Evolutionary conservation across 1,140 invertebrate genomes (phyloP), one percentile per base, ranked within the genome.

Genomic region (Cydia pomonella): DNA sequence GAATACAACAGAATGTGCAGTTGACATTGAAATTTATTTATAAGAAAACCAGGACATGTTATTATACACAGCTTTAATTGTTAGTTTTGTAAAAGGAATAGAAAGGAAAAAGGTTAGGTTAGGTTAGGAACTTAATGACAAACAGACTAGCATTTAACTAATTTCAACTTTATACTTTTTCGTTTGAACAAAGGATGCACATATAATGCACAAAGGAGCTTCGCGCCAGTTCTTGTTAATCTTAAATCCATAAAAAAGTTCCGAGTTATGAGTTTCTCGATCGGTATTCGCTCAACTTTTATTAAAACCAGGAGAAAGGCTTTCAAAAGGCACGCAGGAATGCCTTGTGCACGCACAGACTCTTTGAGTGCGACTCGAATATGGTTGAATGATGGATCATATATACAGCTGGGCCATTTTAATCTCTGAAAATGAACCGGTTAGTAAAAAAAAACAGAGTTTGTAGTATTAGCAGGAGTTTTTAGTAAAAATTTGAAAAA

Each of bases 231-330:
- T 33, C 64, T 18, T 69, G 64, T 69, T 69, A 69, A 69, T 69
- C 64, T 29, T 69, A 33, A 69, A 41, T 69, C 64, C 29, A 69
- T 59, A 59, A 59, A 69, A 64, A 69, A 69, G 64, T 69, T 41
- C 64, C 64, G 27, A 69, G 64, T 69, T 69, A 69, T 69, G 64
- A 69, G 64, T 38, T 69, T 18, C 64, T 18, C 29, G 64, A 69
- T 69, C 64, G 80, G 80, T 78, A 89, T 89, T 87, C 84, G 87
- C 83, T 76, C 80, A 82, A 81, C 77, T 79, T 84, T 84, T 85
- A 87, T 87, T 86, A 81, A 87, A 85, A 87, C 81, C 77, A 75
- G 79, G 79, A 82, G 79, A 85, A 84, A 82, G 84, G 77, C 82
- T 84, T 85, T 87, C 73, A 85, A 84, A 87, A 85, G 86, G 78